These are phyloP conservation scores for Drosophila oshimai DNA, from an alignment of 1,140 invertebrate genomes.

Conservation along the genomic window DNA sequence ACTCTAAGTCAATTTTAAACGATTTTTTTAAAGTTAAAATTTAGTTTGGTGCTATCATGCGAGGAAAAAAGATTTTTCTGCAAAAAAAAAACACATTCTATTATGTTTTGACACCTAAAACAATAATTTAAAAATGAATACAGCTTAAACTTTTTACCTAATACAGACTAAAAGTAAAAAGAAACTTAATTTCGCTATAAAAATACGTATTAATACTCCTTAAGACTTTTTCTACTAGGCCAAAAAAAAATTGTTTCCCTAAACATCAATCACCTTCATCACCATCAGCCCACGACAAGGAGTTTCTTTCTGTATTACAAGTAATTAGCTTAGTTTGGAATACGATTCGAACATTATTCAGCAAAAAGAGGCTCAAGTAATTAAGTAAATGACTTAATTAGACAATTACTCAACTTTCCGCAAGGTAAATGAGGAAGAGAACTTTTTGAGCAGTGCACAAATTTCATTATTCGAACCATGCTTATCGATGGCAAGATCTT, in stretches of 20 bases:
- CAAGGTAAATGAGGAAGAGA: neutral
- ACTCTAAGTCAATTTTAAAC: no score
- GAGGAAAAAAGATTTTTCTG: no score
- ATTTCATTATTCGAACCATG: conserved; percentile 8
- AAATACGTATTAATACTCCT: neutral
- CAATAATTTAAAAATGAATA: neutral
- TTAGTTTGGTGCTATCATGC: no score
- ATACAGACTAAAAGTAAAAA: neutral
- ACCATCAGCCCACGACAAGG: conserved; percentile 2
- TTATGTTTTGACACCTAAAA: no score
- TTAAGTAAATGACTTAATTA: conserved; percentile 69
- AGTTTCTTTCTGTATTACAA: conserved; percentile 24
- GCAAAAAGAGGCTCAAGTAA: conserved; percentile 34
- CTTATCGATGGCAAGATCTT: conserved; percentile 25
- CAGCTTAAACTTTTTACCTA: neutral
- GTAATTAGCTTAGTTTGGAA: conserved; percentile 30
- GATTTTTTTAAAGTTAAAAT: no score
- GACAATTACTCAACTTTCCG: conserved; percentile 26
- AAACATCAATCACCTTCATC: conserved; percentile 52
- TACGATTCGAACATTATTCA: conserved; percentile 49
- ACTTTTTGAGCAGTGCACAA: conserved; percentile 4
- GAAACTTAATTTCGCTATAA: no score
- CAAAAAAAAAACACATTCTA: no score
- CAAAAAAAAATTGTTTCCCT: neutral
- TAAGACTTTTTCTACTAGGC: neutral